phyloP scores from a whole-genome alignment of 2,113 vertebrate species.

The Vulpes ferrilata region DNA sequence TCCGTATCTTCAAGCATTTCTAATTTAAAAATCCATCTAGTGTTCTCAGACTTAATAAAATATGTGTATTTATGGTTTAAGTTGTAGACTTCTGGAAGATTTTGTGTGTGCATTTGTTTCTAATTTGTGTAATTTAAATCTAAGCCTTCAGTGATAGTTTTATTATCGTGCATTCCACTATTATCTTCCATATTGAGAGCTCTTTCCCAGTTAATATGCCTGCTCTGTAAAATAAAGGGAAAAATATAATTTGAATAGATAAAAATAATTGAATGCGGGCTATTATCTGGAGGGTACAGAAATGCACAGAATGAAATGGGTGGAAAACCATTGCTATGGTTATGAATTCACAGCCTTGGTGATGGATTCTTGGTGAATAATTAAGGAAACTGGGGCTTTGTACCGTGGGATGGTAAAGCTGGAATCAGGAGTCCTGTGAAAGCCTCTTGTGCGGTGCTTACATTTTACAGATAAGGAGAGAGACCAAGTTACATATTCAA shows the following conservation, averaged over 20 bases:
- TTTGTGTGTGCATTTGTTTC: background rate
- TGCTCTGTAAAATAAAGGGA: slow-evolving; percentile 28
- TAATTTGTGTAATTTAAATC: slow-evolving; percentile 26
- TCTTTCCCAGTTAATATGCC: background rate
- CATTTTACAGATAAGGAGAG: background rate
- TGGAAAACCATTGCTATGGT: background rate
- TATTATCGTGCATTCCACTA: background rate
- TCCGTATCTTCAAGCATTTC: slow-evolving; percentile 24
- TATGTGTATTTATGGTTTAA: background rate
- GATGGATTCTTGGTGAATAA: background rate
- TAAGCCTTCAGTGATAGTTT: slow-evolving; percentile 35
- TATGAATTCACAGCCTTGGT: background rate
- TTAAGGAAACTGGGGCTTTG: background rate
- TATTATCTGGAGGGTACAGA: background rate
- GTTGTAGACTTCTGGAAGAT: slow-evolving; percentile 22
- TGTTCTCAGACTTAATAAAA: slow-evolving; percentile 32
- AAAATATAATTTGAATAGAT: background rate
- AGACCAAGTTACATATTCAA: background rate
- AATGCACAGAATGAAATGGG: background rate
- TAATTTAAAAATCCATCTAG: background rate
- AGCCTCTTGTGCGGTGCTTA: background rate
- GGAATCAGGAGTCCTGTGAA: background rate
- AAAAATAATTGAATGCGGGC: background rate
- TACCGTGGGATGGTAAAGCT: background rate
- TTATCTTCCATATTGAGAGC: background rate